A percentile compares a stretch with the other conserved stretches of the same genome.
These are phyloP conservation scores for Bubo bubo DNA, from an alignment of 2,113 vertebrate species.

Conservation along the genomic window DNA sequence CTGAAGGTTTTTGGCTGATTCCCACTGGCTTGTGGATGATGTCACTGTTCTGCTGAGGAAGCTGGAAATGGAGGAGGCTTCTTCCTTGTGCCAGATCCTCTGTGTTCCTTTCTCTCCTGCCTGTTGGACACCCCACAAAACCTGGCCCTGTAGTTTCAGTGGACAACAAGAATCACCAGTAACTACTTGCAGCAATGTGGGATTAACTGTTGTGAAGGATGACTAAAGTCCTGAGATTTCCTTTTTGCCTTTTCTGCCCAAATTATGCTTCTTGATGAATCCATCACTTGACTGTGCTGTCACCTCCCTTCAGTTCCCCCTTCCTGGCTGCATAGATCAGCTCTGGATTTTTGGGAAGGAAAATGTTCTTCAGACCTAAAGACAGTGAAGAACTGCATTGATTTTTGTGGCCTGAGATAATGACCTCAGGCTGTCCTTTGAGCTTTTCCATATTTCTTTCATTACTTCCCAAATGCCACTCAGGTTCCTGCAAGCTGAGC, in stretches of 20 bases:
- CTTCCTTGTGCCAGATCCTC: background rate
- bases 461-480: background rate
- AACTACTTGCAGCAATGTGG: rapidly evolving
- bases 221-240: background rate
- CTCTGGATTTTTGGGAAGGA: background rate
- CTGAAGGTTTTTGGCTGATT: background rate
- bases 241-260: background rate
- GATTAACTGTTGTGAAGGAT: background rate
- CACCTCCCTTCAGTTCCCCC: too few relatives aligned
- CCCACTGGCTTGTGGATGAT: background rate
- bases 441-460: background rate
- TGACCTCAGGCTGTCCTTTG: background rate
- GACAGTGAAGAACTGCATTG: background rate
- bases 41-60: background rate
- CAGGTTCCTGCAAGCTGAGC: background rate
- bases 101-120: background rate
- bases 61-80: background rate
- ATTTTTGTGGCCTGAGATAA: background rate
- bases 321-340: background rate
- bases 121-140: background rate
- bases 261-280: background rate
- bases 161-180: background rate
- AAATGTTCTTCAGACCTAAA: background rate
- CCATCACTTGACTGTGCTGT: rapidly evolving
- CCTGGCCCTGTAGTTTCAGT: background rate